Evolutionary conservation across 2,113 vertebrate species (phyloP), one percentile per base, ranked within the genome.

Genomic region (Rattus rattus): DNA sequence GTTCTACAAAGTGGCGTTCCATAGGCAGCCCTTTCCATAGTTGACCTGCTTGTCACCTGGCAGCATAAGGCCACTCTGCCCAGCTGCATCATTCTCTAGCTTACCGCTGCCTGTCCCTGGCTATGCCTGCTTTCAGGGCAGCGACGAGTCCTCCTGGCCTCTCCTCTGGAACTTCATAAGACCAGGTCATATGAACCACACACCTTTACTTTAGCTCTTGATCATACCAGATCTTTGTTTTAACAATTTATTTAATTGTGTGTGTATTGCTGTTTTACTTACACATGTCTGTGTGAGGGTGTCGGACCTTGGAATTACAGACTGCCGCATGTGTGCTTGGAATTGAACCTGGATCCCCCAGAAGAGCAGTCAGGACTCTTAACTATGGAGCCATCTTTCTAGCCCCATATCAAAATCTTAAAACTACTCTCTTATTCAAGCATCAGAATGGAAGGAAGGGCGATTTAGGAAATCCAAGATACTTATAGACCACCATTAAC

Each of bases 361-460:
- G 17, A 72, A 72, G 16, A n/a, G 2, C 36, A 72, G 36, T 19
- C 70, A 70, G 69, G 7, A 36, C 70, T 72, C 36, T 72, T n/a
- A 72, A 72, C 16, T 20, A 4, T 19, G 17, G 69, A 72, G 7
- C 36, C 70, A 72, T 72, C 70, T 7, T 36, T 72, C 17, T 8
- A 72, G 17, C 70, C 70, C 36, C 69, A 36, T 17, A 69, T 59
- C 43, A 43, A 76, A 33, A 56, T 72, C 59, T 93, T 90, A 76
- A 90, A 95, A 90, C 39, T 76, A 43, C 83, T 92, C 43, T 84
- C 79, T 81, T 28, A 88, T 80, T 97, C 92, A 92, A 95, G 22
- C 75, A 91, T 81, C 54, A 90, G 67, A 97, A 36, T 43, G 47
- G 43, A 7, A 67, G 7, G 36, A 92, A 77, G 36, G 93, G 39